A percentile compares a stretch with the other conserved stretches of the same genome.
Evolutionary conservation across 2,113 vertebrate species (phyloP).

Genomic region (Pterocles gutturalis): DNA sequence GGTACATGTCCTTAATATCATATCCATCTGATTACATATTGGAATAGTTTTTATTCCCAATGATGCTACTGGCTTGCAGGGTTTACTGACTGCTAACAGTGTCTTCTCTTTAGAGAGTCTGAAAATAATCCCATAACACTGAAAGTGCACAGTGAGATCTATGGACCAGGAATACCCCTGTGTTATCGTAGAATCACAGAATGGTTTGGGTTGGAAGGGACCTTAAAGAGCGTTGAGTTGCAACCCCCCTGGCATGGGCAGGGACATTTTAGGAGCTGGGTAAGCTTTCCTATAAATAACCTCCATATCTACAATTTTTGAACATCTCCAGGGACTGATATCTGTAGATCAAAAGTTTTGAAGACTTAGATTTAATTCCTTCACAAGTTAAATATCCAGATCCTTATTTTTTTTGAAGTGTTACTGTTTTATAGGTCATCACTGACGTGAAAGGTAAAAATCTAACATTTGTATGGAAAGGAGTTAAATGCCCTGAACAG

Average conservation of each 20-base stretch:
- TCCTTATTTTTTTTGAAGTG: neutral
- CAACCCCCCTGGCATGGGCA: no score
- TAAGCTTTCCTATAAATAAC: neutral
- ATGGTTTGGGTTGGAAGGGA: no score
- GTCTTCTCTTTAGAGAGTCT: neutral
- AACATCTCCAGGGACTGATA: neutral
- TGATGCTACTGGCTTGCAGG: neutral
- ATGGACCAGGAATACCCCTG: neutral
- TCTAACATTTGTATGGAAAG: neutral
- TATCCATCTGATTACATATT: neutral
- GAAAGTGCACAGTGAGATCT: neutral
- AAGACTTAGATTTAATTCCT: neutral
- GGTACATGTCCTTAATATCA: neutral
- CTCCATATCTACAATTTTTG: neutral
- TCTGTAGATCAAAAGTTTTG: neutral
- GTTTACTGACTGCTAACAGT: neutral
- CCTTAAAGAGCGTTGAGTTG: no score
- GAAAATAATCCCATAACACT: neutral
- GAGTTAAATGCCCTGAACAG: accelerated
- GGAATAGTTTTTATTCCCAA: neutral
- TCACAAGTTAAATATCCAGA: neutral
- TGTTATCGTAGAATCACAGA: neutral
- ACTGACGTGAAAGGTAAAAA: neutral
- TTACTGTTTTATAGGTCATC: neutral
- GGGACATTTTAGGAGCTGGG: neutral